Evolutionary conservation across 1,140 invertebrate genomes (phyloP).

Genomic region (Neotoxoptera formosana): DNA sequence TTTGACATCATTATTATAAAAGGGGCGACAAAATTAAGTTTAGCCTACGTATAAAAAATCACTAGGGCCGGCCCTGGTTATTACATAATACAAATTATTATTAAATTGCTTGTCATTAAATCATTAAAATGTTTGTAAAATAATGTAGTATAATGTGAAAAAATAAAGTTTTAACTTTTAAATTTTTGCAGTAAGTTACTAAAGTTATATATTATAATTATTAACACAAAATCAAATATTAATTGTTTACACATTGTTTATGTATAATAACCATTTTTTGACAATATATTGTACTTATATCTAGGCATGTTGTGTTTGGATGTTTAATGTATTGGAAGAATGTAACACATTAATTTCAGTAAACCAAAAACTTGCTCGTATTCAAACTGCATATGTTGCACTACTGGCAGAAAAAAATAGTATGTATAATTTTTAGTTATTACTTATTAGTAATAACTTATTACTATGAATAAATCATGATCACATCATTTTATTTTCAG

Average conservation of each 20-base stretch:
- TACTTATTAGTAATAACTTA: no score
- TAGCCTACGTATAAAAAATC: no score
- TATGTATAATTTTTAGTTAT: constrained; percentile 1
- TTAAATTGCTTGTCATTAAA: no score
- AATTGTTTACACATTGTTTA: neutral
- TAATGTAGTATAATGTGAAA: no score
- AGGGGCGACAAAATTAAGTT: no score
- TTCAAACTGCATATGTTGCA: constrained; percentile 41
- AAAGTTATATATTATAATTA: neutral
- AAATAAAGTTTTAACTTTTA: neutral
- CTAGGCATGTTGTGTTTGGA: constrained; percentile 55
- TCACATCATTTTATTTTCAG: neutral
- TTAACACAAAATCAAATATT: neutral
- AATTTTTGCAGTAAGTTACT: neutral
- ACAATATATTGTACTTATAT: neutral
- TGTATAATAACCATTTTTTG: neutral
- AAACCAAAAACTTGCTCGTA: constrained; percentile 47
- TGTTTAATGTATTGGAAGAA: constrained; percentile 49
- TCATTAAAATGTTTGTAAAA: no score
- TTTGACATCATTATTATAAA: no score
- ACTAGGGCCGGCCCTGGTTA: no score
- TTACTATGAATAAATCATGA: neutral
- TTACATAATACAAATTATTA: no score
- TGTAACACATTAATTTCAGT: constrained; percentile 32
- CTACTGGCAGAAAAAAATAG: constrained; percentile 50